phyloP scores from a whole-genome alignment of 2,797 vertebrate species.

The Luscinia megarhynchos region DNA sequence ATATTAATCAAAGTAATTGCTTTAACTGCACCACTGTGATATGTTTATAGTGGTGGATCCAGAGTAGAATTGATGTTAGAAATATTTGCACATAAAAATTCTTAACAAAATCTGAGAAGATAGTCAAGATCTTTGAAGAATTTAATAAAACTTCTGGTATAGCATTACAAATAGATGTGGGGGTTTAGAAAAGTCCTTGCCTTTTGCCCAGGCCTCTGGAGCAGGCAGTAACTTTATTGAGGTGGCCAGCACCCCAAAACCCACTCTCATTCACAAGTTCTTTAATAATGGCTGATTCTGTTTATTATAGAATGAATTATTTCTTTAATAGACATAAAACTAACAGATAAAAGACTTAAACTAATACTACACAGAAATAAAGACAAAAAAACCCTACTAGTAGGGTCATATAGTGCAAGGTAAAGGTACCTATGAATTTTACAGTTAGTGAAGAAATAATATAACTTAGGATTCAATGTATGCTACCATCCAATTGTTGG shows the following conservation, averaged over 20 bases:
- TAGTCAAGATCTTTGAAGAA: background rate
- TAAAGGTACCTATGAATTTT: background rate
- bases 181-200: background rate
- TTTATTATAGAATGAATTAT: background rate
- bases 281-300: background rate
- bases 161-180: accelerated
- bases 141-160: background rate
- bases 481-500: no score
- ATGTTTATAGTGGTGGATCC: background rate
- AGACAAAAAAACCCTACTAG: background rate
- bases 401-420: background rate
- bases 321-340: background rate
- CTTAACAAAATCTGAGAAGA: background rate
- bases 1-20: background rate
- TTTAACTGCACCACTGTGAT: background rate
- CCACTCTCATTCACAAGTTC: background rate
- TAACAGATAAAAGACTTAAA: background rate
- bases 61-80: background rate
- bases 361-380: background rate
- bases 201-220: background rate
- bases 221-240: background rate
- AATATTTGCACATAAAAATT: background rate
- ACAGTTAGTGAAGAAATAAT: background rate
- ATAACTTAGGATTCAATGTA: background rate
- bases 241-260: background rate